phyloP scores from a whole-genome alignment of 2,888 invertebrate genomes.

The Chelonus formosanus region DNA sequence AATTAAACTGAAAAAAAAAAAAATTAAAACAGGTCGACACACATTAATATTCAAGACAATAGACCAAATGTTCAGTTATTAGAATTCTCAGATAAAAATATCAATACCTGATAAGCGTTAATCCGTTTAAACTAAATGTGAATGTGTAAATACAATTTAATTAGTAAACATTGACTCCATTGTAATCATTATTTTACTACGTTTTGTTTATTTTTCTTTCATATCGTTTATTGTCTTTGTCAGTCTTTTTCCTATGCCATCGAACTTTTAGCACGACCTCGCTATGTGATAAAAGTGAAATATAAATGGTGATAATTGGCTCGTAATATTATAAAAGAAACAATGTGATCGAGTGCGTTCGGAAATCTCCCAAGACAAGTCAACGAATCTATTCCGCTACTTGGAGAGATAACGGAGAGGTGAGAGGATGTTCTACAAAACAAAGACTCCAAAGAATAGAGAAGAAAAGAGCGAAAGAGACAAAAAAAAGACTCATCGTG shows the following conservation, averaged over 20 bases:
- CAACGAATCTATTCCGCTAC: slow-evolving; percentile 1
- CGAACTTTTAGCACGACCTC: slow-evolving; percentile 23
- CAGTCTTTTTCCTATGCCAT: slow-evolving; percentile 13
- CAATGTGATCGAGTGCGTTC: slow-evolving; percentile 1
- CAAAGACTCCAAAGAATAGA: neutral
- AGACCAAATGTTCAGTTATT: too few relatives aligned
- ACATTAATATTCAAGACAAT: too few relatives aligned
- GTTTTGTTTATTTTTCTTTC: neutral
- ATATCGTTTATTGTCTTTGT: slow-evolving; percentile 6
- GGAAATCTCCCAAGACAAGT: slow-evolving; percentile 6
- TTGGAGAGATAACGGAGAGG: neutral
- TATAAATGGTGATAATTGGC: slow-evolving; percentile 13
- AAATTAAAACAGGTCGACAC: too few relatives aligned
- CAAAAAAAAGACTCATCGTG: neutral
- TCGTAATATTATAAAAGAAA: neutral
- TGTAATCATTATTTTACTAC: neutral
- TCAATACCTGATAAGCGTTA: too few relatives aligned
- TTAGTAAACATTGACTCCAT: neutral
- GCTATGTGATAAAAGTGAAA: neutral
- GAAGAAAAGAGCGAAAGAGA: neutral
- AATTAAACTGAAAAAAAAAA: too few relatives aligned
- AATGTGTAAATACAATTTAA: neutral
- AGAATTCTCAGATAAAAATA: too few relatives aligned
- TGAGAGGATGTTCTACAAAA: neutral
- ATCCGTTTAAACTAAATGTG: neutral